Percentiles rank a stretch among this genome's conserved stretches.
Conservation (phyloP, 2,888 invertebrate genomes). For the Pseudococcus viburni region DNA sequence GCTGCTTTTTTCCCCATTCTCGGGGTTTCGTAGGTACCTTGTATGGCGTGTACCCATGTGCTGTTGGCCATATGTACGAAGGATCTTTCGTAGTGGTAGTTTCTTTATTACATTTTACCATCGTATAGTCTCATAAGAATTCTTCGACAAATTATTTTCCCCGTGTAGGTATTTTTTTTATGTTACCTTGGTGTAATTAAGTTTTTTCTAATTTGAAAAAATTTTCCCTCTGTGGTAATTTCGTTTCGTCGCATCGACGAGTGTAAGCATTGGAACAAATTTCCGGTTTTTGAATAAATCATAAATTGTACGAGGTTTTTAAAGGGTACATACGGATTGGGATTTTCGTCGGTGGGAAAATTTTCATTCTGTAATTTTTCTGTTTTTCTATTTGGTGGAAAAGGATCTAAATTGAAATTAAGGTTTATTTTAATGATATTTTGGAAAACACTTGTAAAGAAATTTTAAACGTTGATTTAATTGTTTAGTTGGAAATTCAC, state of each 20-base stretch:
- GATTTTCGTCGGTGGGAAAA: neutral
- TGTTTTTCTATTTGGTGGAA: no score
- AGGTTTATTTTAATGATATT: no score
- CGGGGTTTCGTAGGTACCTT: neutral
- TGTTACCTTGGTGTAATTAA: conserved; percentile 24
- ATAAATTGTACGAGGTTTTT: conserved; percentile 1
- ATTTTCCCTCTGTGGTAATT: conserved; percentile 28
- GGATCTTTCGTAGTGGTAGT: neutral
- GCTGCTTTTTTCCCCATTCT: neutral
- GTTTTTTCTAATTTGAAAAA: conserved; percentile 33
- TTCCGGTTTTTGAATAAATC: conserved; percentile 12
- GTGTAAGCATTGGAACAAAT: neutral
- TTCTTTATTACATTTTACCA: conserved; percentile 24
- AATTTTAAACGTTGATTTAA: no score
- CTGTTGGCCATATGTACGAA: neutral
- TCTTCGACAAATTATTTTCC: conserved; percentile 39
- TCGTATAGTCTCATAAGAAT: conserved; percentile 31
- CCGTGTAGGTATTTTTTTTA: neutral
- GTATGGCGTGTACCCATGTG: neutral
- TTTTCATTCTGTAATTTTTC: no score
- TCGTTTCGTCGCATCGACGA: neutral
- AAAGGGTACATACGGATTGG: neutral
- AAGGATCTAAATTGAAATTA: no score
- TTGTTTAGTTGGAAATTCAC: no score
- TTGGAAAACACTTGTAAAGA: no score